Evolutionary conservation across 2,113 vertebrate genomes (phyloP).

Genomic region (Forbesichthys papilliferus): DNA sequence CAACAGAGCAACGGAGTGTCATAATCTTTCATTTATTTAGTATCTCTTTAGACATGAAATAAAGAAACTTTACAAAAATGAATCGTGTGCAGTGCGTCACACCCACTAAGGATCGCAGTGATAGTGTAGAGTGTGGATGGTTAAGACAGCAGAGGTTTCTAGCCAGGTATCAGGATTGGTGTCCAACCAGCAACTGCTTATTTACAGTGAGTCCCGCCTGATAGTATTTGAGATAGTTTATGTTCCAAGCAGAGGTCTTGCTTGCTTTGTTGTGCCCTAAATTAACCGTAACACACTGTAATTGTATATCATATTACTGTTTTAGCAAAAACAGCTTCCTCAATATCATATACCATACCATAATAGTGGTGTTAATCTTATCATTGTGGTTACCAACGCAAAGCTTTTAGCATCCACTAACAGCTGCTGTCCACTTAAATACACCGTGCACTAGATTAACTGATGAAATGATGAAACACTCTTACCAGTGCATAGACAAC

Average conservation of each 20-base stretch:
- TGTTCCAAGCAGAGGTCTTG: slow-evolving; percentile 30
- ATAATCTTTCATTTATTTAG: slow-evolving; percentile 70
- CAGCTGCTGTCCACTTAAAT: slow-evolving; percentile 7
- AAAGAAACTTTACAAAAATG: slow-evolving; percentile 72
- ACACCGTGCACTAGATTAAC: slow-evolving; percentile 25
- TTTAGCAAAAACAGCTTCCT: slow-evolving; percentile 8
- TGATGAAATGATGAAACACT: slow-evolving; percentile 16
- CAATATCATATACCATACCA: background rate
- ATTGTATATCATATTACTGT: slow-evolving; percentile 6
- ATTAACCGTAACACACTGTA: slow-evolving; percentile 33
- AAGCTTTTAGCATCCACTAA: slow-evolving; percentile 27
- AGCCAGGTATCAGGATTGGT: slow-evolving; percentile 21
- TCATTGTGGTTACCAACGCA: slow-evolving; percentile 7
- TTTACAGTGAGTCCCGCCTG: slow-evolving; percentile 18
- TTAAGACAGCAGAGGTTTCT: slow-evolving; percentile 39
- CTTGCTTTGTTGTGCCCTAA: slow-evolving; percentile 2
- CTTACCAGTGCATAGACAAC: slow-evolving; percentile 13
- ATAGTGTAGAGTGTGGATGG: slow-evolving; percentile 19
- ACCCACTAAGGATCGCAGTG: background rate
- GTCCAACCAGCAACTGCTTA: slow-evolving; percentile 30
- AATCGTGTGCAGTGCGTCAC: slow-evolving; percentile 54
- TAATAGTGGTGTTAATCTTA: slow-evolving; percentile 9
- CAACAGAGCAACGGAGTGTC: slow-evolving; percentile 24
- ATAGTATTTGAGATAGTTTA: slow-evolving; percentile 35
- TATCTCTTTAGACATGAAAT: slow-evolving; percentile 72